A percentile compares a stretch with the other conserved stretches of the same genome.
These are phyloP conservation scores for Euwallacea fornicatus DNA, from an alignment of 1,140 invertebrate genomes.

Conservation along the genomic window DNA sequence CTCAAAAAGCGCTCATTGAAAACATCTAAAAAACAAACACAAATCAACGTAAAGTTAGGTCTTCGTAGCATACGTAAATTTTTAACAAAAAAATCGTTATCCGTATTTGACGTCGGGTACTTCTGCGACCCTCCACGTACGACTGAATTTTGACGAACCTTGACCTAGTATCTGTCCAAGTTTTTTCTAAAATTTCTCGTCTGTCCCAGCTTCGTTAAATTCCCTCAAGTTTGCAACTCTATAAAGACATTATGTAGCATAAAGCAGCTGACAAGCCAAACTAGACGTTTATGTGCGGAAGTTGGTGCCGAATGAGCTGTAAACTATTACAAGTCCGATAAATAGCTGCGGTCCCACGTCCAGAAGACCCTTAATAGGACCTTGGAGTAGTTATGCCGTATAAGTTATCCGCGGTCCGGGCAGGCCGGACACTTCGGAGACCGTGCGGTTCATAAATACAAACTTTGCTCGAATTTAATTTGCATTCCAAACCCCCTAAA, in stretches of 20 bases:
- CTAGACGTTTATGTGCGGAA: constrained; percentile 18
- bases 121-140: too few species aligned
- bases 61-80: too few species aligned
- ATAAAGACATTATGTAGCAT: not conserved
- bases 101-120: too few species aligned
- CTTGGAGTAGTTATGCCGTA: constrained; percentile 22
- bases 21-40: too few species aligned
- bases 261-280: not conserved
- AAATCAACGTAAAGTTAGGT: too few species aligned
- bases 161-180: too few species aligned
- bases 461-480: constrained; percentile 30
- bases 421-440: constrained; percentile 21
- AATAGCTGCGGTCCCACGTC: constrained; percentile 14
- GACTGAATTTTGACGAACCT: too few species aligned
- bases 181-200: too few species aligned
- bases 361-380: constrained; percentile 5
- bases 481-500: constrained; percentile 21
- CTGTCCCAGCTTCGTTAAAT: too few species aligned
- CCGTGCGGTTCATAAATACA: constrained; percentile 24
- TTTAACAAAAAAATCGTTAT: too few species aligned
- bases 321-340: constrained; percentile 20
- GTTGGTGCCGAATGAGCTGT: constrained; percentile 23
- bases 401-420: constrained; percentile 2
- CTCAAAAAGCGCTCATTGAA: too few species aligned
- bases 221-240: too few species aligned